These are phyloP conservation scores for Cyclura pinguis DNA, from an alignment of 2,797 vertebrate species.

Conservation along the genomic window DNA sequence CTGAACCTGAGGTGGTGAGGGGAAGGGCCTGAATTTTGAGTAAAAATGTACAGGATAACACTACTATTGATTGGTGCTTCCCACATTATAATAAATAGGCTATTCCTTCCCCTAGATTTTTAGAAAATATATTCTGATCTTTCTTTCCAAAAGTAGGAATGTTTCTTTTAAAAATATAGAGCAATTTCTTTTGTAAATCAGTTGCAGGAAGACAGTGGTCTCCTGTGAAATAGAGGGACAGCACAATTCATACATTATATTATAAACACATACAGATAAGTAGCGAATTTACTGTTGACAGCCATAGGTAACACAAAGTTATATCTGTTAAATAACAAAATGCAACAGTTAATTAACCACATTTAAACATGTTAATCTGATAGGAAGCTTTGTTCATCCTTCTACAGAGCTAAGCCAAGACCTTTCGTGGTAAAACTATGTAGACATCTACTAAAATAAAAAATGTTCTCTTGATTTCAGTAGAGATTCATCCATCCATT, in stretches of 20 bases:
- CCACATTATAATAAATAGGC: background rate
- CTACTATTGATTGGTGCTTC: background rate
- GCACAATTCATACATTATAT: slow-evolving; percentile 42
- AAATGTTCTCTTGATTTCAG: background rate
- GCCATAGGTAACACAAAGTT: too few relatives aligned
- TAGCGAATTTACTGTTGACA: background rate
- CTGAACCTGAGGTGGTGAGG: background rate
- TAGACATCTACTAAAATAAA: background rate
- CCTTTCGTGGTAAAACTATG: background rate
- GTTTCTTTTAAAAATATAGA: slow-evolving; percentile 45
- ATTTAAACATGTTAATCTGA: background rate
- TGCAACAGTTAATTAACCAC: background rate
- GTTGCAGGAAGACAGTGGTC: slow-evolving; percentile 36
- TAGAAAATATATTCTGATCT: background rate
- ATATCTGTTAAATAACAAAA: background rate
- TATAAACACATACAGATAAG: slow-evolving; percentile 23
- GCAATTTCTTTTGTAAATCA: slow-evolving; percentile 24
- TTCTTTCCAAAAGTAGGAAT: background rate
- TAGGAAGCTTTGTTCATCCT: slow-evolving; percentile 3
- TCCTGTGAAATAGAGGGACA: background rate
- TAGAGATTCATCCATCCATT: too few relatives aligned
- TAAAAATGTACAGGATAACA: background rate
- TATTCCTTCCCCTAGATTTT: background rate
- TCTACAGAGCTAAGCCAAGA: slow-evolving; percentile 42
- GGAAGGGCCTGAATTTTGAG: background rate